Percentiles rank a stretch among this genome's conserved stretches.
Evolutionary conservation across 2,888 invertebrate species (phyloP).

Genomic region (Labia minor): DNA sequence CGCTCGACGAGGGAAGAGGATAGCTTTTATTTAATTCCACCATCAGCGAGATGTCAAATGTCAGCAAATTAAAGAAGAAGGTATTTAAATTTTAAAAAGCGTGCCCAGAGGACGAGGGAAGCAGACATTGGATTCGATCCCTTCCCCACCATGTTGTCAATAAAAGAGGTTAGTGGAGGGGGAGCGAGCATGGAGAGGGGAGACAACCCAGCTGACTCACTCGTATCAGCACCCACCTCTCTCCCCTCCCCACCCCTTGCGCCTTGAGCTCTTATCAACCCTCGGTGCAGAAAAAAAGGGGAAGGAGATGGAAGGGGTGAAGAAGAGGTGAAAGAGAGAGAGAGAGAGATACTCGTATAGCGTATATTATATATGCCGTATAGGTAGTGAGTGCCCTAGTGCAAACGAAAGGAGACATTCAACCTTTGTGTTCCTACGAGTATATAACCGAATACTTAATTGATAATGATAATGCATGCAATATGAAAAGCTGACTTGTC

Average conservation of each 20-base stretch:
- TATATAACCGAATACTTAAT: too few species aligned
- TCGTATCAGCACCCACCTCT: not conserved
- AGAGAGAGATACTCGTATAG: too few species aligned
- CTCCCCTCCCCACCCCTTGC: not conserved
- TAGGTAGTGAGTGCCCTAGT: too few species aligned
- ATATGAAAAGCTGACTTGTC: too few species aligned
- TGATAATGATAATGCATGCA: not conserved
- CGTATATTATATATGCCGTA: too few species aligned
- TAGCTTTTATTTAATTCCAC: too few species aligned
- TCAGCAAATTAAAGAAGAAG: slow-evolving; percentile 8
- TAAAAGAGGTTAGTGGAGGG: not conserved
- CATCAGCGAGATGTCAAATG: too few species aligned
- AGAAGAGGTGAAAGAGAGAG: not conserved
- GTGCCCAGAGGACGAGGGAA: not conserved
- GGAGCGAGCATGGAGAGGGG: not conserved
- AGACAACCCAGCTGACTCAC: not conserved
- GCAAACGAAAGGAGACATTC: not conserved
- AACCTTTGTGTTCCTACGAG: slow-evolving; percentile 5
- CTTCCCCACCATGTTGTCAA: not conserved
- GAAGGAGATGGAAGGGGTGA: not conserved
- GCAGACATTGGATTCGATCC: not conserved
- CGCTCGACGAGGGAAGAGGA: too few species aligned
- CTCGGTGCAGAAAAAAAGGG: not conserved
- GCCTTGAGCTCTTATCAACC: slow-evolving; percentile 4
- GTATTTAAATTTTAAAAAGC: slow-evolving; percentile 9